phyloP scores from a whole-genome alignment of 2,888 invertebrate species.

The Lacanobia oleracea region DNA sequence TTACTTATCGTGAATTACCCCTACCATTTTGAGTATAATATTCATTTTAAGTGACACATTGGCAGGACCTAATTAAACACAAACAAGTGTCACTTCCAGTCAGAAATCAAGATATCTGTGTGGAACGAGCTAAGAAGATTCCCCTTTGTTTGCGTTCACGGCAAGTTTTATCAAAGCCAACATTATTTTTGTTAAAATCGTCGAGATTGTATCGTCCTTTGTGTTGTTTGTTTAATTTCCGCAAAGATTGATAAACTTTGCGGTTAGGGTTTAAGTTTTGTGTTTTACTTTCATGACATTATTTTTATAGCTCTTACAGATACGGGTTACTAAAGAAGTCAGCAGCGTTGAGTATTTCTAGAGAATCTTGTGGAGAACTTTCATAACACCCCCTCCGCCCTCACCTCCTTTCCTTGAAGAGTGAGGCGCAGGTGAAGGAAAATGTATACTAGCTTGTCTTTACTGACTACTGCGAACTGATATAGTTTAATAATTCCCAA shows the following conservation, averaged over 20 bases:
- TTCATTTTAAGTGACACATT: no score
- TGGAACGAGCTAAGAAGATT: background rate
- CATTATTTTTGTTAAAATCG: slow-evolving; percentile 25
- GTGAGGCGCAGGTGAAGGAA: no score
- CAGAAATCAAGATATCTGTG: background rate
- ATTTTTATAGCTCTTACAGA: background rate
- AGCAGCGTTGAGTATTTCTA: background rate
- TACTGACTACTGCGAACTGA: no score
- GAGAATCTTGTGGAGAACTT: background rate
- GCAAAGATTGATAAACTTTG: slow-evolving; percentile 21
- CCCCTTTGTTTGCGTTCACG: slow-evolving; percentile 36
- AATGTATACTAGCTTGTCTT: no score
- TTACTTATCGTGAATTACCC: no score
- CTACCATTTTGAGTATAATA: no score
- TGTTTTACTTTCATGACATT: background rate
- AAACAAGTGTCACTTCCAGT: background rate
- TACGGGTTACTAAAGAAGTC: no score
- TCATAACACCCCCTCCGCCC: no score
- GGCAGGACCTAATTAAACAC: no score
- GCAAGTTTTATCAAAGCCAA: slow-evolving; percentile 23
- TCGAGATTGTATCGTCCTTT: slow-evolving; percentile 20
- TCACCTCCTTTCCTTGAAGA: no score
- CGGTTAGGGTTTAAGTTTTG: slow-evolving; percentile 17
- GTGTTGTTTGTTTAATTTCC: slow-evolving; percentile 39
- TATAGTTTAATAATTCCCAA: no score